These are phyloP conservation scores for Apodemia duryi DNA, from an alignment of 2,888 invertebrate genomes.

Conservation along the genomic window DNA sequence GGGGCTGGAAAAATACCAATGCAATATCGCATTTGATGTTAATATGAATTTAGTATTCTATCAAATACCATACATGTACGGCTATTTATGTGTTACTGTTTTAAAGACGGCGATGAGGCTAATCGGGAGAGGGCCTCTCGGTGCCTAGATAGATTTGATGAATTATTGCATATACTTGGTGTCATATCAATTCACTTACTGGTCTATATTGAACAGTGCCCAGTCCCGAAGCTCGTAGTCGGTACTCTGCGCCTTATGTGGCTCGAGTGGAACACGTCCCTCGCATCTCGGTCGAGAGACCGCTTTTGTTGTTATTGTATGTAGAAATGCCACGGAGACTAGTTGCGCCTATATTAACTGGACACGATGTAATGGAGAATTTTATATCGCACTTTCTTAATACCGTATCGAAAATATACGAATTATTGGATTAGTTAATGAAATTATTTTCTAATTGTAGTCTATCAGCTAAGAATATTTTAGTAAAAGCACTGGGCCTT, in stretches of 20 bases:
- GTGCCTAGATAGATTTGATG: constrained; percentile 14
- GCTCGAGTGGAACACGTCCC: constrained; percentile 35
- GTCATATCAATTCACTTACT: constrained; percentile 12
- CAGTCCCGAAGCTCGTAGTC: constrained; percentile 32
- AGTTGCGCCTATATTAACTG: constrained; percentile 60
- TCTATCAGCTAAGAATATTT: background rate
- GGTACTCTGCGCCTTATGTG: constrained; percentile 37
- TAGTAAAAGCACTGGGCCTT: constrained; percentile 8
- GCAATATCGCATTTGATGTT: constrained; percentile 61
- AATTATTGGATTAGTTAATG: background rate
- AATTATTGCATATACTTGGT: constrained; percentile 10
- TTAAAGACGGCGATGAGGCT: constrained; percentile 38
- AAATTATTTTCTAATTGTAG: background rate
- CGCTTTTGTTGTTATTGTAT: constrained; percentile 44
- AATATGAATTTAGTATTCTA: constrained; percentile 40
- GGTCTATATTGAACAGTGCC: constrained; percentile 6
- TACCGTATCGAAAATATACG: background rate
- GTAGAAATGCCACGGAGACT: constrained; percentile 40
- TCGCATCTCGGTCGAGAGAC: constrained; percentile 51
- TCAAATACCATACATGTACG: constrained; percentile 57
- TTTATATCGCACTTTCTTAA: too few species aligned
- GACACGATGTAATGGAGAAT: constrained; percentile 33
- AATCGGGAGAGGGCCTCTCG: constrained; percentile 36
- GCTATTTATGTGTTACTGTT: constrained; percentile 59
- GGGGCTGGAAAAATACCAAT: constrained; percentile 43